A percentile compares a stretch with the other conserved stretches of the same genome.
Conservation (phyloP, 1,140 invertebrate species). For the Rhizoglyphus robini region DNA sequence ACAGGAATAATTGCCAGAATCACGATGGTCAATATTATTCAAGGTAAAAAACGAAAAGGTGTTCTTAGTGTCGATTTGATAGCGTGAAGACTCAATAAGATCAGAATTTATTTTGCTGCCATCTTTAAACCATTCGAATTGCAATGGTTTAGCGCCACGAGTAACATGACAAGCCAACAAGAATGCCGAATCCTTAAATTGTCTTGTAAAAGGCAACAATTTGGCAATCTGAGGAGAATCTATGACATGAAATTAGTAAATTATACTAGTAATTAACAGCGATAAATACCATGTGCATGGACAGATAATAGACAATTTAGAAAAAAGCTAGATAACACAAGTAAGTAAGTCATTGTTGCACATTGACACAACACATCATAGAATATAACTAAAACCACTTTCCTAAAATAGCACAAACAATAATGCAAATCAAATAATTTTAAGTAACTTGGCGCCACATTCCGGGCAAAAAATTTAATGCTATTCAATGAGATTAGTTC, state of each 20-base stretch:
- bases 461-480: too few relatives aligned
- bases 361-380: not conserved
- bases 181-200: not conserved
- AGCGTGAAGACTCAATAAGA: not conserved
- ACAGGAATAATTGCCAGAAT: conserved; percentile 15
- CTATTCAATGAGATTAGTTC: too few relatives aligned
- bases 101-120: not conserved
- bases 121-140: conserved; percentile 9
- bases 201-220: not conserved
- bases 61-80: not conserved
- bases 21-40: not conserved
- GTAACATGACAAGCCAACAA: not conserved
- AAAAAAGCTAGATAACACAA: not conserved
- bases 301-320: too few relatives aligned
- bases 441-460: conserved; percentile 1
- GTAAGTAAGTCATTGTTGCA: not conserved
- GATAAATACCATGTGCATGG: not conserved
- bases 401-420: too few relatives aligned
- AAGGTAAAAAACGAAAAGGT: not conserved
- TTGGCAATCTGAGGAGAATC: not conserved
- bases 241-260: not conserved
- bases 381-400: not conserved
- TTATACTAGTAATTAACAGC: not conserved
- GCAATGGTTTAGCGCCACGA: not conserved
- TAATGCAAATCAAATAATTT: too few relatives aligned